These are phyloP conservation scores for Catocala nupta DNA, from an alignment of 2,888 invertebrate genomes.

Conservation along the genomic window DNA sequence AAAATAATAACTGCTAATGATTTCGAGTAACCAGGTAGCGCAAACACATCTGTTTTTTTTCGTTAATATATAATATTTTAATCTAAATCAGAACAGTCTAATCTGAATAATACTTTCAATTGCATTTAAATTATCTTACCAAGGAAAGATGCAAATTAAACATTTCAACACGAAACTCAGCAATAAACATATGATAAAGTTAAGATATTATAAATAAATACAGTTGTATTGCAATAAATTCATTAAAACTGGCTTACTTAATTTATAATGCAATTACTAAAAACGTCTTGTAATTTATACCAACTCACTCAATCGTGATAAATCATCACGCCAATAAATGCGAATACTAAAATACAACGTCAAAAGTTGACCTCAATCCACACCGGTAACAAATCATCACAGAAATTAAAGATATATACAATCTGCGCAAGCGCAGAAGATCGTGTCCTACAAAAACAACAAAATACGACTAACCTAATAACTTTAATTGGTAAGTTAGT, in stretches of 20 bases:
- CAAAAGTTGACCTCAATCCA: slow-evolving; percentile 29
- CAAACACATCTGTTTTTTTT: too few relatives aligned
- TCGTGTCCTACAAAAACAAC: slow-evolving; percentile 45
- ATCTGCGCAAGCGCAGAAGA: slow-evolving; percentile 46
- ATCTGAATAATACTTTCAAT: too few relatives aligned
- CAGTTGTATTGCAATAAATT: not conserved
- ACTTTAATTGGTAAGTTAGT: slow-evolving; percentile 69
- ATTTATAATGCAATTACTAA: slow-evolving; percentile 14
- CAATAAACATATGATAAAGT: too few relatives aligned
- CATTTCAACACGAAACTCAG: too few relatives aligned
- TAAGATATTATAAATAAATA: not conserved
- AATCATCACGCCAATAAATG: slow-evolving; percentile 24
- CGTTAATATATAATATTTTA: too few relatives aligned
- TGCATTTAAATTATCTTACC: too few relatives aligned
- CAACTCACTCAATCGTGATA: slow-evolving; percentile 18
- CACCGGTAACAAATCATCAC: slow-evolving; percentile 19
- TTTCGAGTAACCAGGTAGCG: too few relatives aligned
- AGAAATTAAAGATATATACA: slow-evolving; percentile 17
- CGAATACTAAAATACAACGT: slow-evolving; percentile 21
- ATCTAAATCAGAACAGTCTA: too few relatives aligned
- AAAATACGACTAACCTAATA: slow-evolving; percentile 63
- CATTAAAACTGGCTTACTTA: not conserved
- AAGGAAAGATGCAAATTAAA: too few relatives aligned
- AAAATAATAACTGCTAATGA: too few relatives aligned
- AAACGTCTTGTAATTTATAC: slow-evolving; percentile 17